phyloP scores from a whole-genome alignment of 2,888 invertebrate species.

The Napeogenes inachia region DNA sequence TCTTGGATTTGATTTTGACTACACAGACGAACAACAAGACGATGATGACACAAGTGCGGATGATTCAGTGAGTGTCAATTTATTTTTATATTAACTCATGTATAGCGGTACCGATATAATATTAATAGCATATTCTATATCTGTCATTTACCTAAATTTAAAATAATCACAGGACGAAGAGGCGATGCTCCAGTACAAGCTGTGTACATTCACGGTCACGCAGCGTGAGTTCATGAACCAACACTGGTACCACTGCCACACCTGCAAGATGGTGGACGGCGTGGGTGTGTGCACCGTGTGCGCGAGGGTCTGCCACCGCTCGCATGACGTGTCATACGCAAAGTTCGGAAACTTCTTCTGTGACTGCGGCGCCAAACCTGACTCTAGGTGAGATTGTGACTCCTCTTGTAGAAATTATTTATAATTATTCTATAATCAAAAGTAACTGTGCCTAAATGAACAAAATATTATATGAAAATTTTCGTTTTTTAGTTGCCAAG shows the following conservation, averaged over 20 bases:
- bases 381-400: slow-evolving; percentile 64
- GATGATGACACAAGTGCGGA: slow-evolving; percentile 96
- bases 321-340: slow-evolving; percentile 96
- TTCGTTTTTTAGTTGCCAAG: slow-evolving; percentile 57
- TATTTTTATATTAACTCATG: neutral
- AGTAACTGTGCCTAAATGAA: neutral
- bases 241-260: slow-evolving; percentile 99
- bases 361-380: slow-evolving; percentile 98
- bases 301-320: slow-evolving; percentile 96
- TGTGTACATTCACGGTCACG: slow-evolving; percentile 97
- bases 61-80: slow-evolving; percentile 81
- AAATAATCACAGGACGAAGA: slow-evolving; percentile 83
- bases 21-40: slow-evolving; percentile 91
- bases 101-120: neutral
- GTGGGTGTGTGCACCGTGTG: slow-evolving; percentile 99
- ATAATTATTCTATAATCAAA: too few relatives aligned
- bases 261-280: slow-evolving; percentile 98
- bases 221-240: slow-evolving; percentile 99
- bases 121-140: neutral
- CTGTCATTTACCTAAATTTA: neutral
- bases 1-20: slow-evolving; percentile 87
- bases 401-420: too few relatives aligned
- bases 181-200: slow-evolving; percentile 88
- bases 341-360: slow-evolving; percentile 99
- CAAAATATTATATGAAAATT: too few relatives aligned